Conservation (phyloP, 1,140 invertebrate genomes). For the Drosophila kanapiae region DNA sequence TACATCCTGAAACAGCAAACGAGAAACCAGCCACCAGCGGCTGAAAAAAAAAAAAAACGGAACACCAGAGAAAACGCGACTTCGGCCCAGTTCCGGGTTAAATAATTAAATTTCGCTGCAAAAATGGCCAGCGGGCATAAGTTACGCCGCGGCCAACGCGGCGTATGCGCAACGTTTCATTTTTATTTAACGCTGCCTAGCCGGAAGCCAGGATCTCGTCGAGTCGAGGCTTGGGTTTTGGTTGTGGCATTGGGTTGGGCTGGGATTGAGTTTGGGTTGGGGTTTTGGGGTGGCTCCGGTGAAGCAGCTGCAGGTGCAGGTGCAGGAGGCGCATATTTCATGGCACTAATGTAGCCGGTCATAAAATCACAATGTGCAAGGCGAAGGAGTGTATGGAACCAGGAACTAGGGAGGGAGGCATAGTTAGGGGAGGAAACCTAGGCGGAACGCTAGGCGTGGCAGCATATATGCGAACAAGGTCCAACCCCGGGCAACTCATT, state of each 20-base stretch:
- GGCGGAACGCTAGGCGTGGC: constrained; percentile 54
- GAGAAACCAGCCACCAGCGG: constrained; percentile 29
- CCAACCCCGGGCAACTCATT: constrained; percentile 43
- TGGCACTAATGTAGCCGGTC: constrained; percentile 82
- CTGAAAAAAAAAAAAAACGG: constrained; percentile 11
- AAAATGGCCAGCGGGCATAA: constrained; percentile 80
- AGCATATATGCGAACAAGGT: constrained; percentile 77
- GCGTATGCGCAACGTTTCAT: constrained; percentile 80
- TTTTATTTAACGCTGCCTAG: constrained; percentile 80
- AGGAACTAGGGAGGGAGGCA: not conserved
- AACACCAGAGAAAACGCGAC: constrained; percentile 16
- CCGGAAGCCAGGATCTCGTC: constrained; percentile 77
- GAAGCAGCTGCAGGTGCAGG: constrained; percentile 4
- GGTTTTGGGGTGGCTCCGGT: not conserved
- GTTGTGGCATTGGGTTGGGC: constrained; percentile 27
- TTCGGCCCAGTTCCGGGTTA: constrained; percentile 81
- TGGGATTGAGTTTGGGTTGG: not conserved
- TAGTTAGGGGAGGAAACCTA: not conserved
- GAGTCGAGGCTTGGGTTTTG: constrained; percentile 20
- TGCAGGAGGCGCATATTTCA: constrained; percentile 73
- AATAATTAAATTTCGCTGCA: constrained; percentile 81
- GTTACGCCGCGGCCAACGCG: constrained; percentile 70
- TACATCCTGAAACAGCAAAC: constrained; percentile 68
- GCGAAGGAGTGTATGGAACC: constrained; percentile 22
- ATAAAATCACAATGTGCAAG: constrained; percentile 78